Conservation (phyloP, 2,113 vertebrate genomes). For the Nycticryphes semicollaris region DNA sequence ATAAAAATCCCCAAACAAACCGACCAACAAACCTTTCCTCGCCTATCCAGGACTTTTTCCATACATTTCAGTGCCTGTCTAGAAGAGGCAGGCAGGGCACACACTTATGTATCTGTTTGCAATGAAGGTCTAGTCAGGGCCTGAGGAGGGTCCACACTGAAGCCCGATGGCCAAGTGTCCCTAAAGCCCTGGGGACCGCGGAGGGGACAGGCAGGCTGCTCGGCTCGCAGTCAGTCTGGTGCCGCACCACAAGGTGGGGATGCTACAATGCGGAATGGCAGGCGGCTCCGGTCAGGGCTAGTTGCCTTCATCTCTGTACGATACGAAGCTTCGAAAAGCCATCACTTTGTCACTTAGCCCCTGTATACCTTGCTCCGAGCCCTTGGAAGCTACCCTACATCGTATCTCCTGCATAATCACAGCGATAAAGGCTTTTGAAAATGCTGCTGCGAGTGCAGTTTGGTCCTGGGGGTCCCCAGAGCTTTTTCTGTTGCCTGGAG, state of each 20-base stretch:
- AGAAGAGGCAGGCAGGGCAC: neutral
- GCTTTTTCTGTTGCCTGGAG: rapidly evolving
- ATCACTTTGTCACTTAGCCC: neutral
- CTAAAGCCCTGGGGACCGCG: rapidly evolving
- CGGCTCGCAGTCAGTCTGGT: neutral
- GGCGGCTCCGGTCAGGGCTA: neutral
- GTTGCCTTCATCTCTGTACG: neutral
- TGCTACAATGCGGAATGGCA: conserved; percentile 25
- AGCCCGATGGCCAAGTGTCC: neutral
- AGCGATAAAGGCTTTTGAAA: neutral
- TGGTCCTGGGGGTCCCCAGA: neutral
- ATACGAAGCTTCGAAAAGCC: neutral
- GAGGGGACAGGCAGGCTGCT: neutral
- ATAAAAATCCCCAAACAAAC: neutral
- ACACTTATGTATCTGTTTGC: neutral
- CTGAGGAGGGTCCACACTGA: rapidly evolving
- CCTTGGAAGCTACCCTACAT: rapidly evolving
- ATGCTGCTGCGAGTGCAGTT: rapidly evolving
- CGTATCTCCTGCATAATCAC: rapidly evolving
- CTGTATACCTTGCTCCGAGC: rapidly evolving
- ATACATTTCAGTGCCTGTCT: rapidly evolving
- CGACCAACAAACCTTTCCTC: neutral
- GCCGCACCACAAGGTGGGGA: conserved; percentile 61
- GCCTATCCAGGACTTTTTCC: neutral
- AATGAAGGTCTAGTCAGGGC: neutral